Evolutionary conservation across 1,140 invertebrate genomes (phyloP).

Genomic region (Papilio aristodemus): DNA sequence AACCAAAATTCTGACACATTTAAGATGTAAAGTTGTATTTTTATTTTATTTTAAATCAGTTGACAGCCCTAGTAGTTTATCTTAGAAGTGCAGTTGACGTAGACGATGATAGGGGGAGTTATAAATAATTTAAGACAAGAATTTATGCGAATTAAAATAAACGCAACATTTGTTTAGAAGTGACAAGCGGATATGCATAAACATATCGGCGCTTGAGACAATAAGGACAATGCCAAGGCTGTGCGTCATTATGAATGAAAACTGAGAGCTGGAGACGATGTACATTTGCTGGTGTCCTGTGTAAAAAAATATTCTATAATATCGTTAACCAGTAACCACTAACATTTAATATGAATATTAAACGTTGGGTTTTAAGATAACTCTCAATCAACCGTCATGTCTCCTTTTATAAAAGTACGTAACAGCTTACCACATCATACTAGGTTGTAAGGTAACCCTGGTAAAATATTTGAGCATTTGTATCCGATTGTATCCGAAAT

Average conservation of each 20-base stretch:
- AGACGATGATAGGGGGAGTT: constrained; percentile 3
- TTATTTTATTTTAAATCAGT: not conserved
- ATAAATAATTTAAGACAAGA: constrained; percentile 21
- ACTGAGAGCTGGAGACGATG: constrained; percentile 2
- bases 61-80: constrained; percentile 6
- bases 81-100: not conserved
- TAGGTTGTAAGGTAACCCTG: too few relatives aligned
- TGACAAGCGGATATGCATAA: constrained; percentile 29
- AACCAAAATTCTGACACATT: too few relatives aligned
- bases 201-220: constrained; percentile 25
- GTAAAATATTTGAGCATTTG: too few relatives aligned
- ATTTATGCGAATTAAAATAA: constrained; percentile 19
- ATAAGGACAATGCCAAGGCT: constrained; percentile 24
- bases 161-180: constrained; percentile 23
- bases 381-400: not conserved
- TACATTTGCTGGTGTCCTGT: constrained; percentile 1
- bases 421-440: not conserved
- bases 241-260: constrained; percentile 26
- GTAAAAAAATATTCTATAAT: constrained; percentile 2
- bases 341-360: not conserved
- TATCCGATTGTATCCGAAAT: too few relatives aligned
- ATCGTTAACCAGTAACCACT: not conserved
- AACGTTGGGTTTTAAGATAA: not conserved
- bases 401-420: not conserved
- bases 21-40: too few relatives aligned